A percentile compares a stretch with the other conserved stretches of the same genome.
Conservation (phyloP, 2,888 invertebrate genomes). For the Drosophila hamatofila region DNA sequence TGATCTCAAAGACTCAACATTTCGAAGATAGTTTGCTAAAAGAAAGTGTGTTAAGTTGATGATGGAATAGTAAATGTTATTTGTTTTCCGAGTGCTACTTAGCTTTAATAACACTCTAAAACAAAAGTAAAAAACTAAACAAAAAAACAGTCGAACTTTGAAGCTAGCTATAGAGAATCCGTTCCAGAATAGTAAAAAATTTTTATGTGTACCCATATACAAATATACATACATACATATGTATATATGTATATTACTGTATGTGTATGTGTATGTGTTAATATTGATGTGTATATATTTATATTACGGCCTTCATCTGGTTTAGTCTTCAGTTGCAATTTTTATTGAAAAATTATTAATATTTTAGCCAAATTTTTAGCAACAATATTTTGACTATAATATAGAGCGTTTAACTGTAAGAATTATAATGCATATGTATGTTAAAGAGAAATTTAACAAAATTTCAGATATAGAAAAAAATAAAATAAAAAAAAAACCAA, state of each 20-base stretch:
- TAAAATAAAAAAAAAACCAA: constrained; percentile 6
- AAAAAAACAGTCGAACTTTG: background rate
- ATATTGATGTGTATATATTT: constrained; percentile 32
- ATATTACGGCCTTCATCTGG: constrained; percentile 19
- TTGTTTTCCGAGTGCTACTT: constrained; percentile 1
- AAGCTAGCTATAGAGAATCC: constrained; percentile 37
- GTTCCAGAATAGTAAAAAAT: constrained; percentile 45
- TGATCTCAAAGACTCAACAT: background rate
- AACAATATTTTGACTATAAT: constrained; percentile 13
- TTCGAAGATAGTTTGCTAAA: constrained; percentile 12
- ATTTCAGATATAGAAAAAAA: constrained; percentile 25
- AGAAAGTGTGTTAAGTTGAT: constrained; percentile 16
- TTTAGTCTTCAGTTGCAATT: constrained; percentile 5
- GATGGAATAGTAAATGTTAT: constrained; percentile 6
- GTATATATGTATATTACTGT: background rate
- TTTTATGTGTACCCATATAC: background rate
- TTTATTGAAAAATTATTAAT: too few species aligned
- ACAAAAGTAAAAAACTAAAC: background rate
- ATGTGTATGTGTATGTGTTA: background rate
- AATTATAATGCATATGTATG: constrained; percentile 29
- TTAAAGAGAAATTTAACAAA: constrained; percentile 8
- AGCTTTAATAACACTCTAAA: constrained; percentile 6
- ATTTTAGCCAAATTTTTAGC: constrained; percentile 29
- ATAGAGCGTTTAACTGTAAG: constrained; percentile 25
- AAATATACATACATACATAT: background rate